These are phyloP conservation scores for Scylla paramamosain DNA, from an alignment of 1,140 invertebrate species.

Conservation along the genomic window DNA sequence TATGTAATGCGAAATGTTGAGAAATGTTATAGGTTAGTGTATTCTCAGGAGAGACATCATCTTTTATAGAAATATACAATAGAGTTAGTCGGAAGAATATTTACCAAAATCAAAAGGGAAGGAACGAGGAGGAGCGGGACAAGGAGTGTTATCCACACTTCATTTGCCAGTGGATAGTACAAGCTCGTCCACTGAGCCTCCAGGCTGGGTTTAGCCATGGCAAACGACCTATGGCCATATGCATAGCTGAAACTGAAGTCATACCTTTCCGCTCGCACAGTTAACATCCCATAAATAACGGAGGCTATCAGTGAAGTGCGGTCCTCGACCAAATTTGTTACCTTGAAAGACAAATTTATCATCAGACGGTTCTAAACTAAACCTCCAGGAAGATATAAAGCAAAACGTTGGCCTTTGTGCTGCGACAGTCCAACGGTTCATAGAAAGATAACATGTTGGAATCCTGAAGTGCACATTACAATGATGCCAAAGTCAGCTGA, in stretches of 20 bases:
- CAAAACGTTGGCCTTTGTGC: too few species aligned
- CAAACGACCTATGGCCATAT: background rate
- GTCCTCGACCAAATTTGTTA: background rate
- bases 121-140: too few species aligned
- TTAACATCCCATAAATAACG: background rate
- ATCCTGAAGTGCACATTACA: too few species aligned
- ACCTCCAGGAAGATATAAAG: too few species aligned
- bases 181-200: conserved; percentile 31
- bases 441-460: too few species aligned
- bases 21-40: too few species aligned
- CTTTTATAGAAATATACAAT: background rate
- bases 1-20: background rate
- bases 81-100: background rate
- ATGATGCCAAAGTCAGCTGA: too few species aligned
- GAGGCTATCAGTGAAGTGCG: conserved; percentile 11
- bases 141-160: conserved; percentile 22
- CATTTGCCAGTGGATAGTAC: background rate
- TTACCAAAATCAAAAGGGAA: background rate
- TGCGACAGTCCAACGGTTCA: too few species aligned
- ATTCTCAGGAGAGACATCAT: background rate
- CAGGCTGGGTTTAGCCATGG: conserved; percentile 35
- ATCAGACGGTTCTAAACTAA: too few species aligned
- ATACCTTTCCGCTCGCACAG: background rate
- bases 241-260: conserved; percentile 30
- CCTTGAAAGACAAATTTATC: background rate